These are phyloP conservation scores for Yponomeuta plumbellus DNA, from an alignment of 2,888 invertebrate species.

Conservation along the genomic window DNA sequence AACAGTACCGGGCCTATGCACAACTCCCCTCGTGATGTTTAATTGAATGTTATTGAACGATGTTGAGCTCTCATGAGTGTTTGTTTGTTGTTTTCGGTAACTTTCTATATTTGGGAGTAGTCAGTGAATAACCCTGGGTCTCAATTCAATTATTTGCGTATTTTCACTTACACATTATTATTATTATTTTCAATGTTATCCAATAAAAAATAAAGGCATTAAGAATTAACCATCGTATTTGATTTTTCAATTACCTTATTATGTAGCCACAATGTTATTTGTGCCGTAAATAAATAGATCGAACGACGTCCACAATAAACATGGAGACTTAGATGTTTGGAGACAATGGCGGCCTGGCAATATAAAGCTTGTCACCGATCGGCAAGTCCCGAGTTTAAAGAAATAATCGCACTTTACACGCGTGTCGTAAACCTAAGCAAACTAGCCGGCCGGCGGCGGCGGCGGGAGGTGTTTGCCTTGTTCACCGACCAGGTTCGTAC, in stretches of 20 bases:
- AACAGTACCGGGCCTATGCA: slow-evolving; percentile 24
- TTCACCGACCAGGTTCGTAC: slow-evolving; percentile 48
- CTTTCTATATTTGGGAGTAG: slow-evolving; percentile 41
- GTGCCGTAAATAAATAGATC: background rate
- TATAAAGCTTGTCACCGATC: slow-evolving; percentile 40
- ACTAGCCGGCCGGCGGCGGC: slow-evolving; percentile 45
- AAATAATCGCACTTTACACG: slow-evolving; percentile 67
- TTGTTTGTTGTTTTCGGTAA: slow-evolving; percentile 46
- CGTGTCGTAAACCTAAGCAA: slow-evolving; percentile 71
- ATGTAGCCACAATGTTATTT: background rate
- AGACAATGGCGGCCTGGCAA: slow-evolving; percentile 15
- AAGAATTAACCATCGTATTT: slow-evolving; percentile 39
- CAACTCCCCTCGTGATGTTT: slow-evolving; percentile 36
- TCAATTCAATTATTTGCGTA: slow-evolving; percentile 62
- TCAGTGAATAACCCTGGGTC: slow-evolving; percentile 41
- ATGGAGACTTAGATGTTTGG: slow-evolving; percentile 5
- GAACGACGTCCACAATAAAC: slow-evolving; percentile 7
- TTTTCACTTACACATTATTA: slow-evolving; percentile 52
- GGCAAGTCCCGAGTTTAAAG: slow-evolving; percentile 52
- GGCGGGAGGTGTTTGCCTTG: slow-evolving; percentile 54
- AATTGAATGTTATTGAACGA: slow-evolving; percentile 27
- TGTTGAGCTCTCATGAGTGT: slow-evolving; percentile 48
- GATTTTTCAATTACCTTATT: slow-evolving; percentile 12
- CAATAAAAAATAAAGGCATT: slow-evolving; percentile 71
- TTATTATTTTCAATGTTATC: slow-evolving; percentile 67